These are phyloP conservation scores for Falco concolor DNA, from an alignment of 2,797 vertebrate species.

Conservation along the genomic window DNA sequence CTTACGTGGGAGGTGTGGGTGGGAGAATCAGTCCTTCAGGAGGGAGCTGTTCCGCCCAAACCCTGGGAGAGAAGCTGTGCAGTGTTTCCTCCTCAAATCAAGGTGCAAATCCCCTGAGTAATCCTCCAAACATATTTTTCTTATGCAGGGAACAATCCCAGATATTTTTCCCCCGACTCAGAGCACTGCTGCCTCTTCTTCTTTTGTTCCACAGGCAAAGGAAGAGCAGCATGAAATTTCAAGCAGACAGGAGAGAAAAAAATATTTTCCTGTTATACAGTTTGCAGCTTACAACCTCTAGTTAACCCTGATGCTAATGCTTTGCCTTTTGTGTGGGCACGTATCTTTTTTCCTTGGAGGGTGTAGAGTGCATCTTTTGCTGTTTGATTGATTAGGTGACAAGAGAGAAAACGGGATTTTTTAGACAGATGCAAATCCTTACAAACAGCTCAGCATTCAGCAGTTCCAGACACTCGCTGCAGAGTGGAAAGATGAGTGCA, in stretches of 20 bases:
- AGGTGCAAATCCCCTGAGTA: neutral
- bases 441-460: constrained; percentile 14
- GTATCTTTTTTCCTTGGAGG: neutral
- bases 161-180: neutral
- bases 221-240: constrained; percentile 4
- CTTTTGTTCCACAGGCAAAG: neutral
- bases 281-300: neutral
- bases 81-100: neutral
- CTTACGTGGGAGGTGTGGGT: rapidly evolving
- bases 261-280: neutral
- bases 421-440: neutral
- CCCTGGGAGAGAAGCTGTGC: neutral
- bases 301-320: neutral
- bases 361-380: neutral
- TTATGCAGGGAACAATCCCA: neutral
- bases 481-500: neutral
- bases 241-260: neutral
- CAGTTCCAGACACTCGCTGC: neutral
- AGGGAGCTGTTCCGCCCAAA: neutral
- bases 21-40: neutral
- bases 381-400: neutral
- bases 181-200: neutral
- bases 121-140: neutral
- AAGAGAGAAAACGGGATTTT: neutral
- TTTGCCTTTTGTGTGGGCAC: neutral